Evolutionary conservation across 2,113 vertebrate genomes (phyloP), one percentile per base, ranked within the genome.

Genomic region (Peromyscus leucopus): DNA sequence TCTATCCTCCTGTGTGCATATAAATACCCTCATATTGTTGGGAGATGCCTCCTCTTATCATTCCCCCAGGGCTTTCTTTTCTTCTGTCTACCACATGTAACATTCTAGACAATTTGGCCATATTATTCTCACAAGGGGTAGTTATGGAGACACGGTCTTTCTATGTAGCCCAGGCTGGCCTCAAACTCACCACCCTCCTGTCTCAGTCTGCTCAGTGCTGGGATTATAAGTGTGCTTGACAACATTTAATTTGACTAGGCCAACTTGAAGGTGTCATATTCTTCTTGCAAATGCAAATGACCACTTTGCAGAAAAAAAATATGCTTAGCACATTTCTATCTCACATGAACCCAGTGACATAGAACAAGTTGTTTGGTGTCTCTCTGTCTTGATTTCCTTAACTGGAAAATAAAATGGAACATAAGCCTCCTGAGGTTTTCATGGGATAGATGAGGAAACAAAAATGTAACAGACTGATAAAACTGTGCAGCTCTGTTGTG

Each of bases 311-410:
- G 55, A 80, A n/a, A 57, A 57, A 63, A 22, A 1, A 21, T 3
- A 1, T 31, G 59, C 24, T 72, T 1, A 1, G 2, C 5, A n/a
- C 31, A 17, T 4, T 36, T 36, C 8, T 8, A 4, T 13, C 6
- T 1, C 4, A 0, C 4, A 12, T 9, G 28, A 28, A 10, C 8
- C 39, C 9, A 0, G 33, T 13, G 2, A 55, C 6, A 46, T 0
- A 17, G 22, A 39, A 2, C 4, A 10, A 13, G 12, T 17, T 7
- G 31, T 21, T 63, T 61, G 10, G 11, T 21, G 19, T 85, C 59
- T 63, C 59, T 89, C 55, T 90, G 11, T 46, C 80, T 93, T 21
- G 26, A 39, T 91, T 86, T 83, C 78, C 83, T 94, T 55, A 59
- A 9, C 11, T 84, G 57, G 22, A n/a, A 76, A 69, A 8, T 5